phyloP scores from a whole-genome alignment of 2,797 vertebrate species.

The Carapus acus region DNA sequence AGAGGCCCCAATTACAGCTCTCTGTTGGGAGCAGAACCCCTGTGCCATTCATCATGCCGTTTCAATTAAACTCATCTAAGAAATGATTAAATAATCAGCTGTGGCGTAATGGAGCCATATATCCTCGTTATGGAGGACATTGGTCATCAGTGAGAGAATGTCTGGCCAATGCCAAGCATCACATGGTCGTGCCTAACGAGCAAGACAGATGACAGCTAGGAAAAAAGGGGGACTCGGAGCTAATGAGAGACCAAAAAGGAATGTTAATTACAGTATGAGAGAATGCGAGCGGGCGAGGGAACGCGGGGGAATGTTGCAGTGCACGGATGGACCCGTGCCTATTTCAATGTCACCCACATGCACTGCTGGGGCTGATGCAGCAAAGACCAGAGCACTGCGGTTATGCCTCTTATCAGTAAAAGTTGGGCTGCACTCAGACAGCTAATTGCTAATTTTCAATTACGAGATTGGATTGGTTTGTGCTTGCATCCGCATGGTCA shows the following conservation, averaged over 20 bases:
- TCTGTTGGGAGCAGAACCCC: slow-evolving; percentile 44
- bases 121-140: slow-evolving; percentile 63
- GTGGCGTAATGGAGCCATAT: slow-evolving; percentile 65
- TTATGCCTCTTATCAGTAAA: too few species aligned
- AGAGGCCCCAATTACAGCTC: slow-evolving; percentile 53
- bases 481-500: too few species aligned
- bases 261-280: slow-evolving; percentile 8
- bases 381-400: too few species aligned
- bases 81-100: slow-evolving; percentile 74
- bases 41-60: slow-evolving; percentile 62
- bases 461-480: too few species aligned
- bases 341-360: slow-evolving; percentile 22
- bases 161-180: slow-evolving; percentile 55
- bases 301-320: too few species aligned
- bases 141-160: slow-evolving; percentile 58
- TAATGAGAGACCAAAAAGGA: slow-evolving; percentile 32
- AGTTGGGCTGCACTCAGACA: too few species aligned
- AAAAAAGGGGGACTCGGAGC: neutral
- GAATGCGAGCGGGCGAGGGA: neutral
- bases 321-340: slow-evolving; percentile 1
- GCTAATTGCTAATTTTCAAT: too few species aligned
- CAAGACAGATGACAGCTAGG: slow-evolving; percentile 44
- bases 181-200: slow-evolving; percentile 46
- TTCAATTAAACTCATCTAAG: slow-evolving; percentile 71
- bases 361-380: slow-evolving; percentile 1